Evolutionary conservation across 1,140 invertebrate genomes (phyloP), one percentile per base, ranked within the genome.

Genomic region (Drosophila sturtevanti): DNA sequence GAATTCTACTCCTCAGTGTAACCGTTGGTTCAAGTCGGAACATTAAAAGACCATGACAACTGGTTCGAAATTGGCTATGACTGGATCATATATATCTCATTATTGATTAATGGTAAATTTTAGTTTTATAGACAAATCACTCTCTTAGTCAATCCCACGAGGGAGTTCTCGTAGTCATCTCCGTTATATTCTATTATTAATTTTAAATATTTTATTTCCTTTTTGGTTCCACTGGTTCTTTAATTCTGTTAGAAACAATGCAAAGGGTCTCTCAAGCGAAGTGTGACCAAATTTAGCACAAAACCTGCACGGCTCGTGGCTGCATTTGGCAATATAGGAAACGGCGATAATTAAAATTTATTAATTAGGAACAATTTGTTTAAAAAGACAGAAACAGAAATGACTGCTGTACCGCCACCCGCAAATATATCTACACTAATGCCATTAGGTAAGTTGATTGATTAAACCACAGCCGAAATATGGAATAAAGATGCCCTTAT

Each of bases 401-500:
- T 91, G 90, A 90, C 90, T 52, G 82, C 90, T 14, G 90, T 90
- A 9, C 85, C 90, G 10, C 85, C 92, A 11, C 91, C 92, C 31
- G 85, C 94, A 24, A 96, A 96, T 92, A 95, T 95, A 9, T 95
- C 95, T 6, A 96, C 95, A 11, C 90, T 97, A 31, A 92, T 96
- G 65, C 96, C 96, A 52, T 87, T 96, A 55, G 95, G 95, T 95
- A 91, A 92, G 90, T 56, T 0, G 4, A 21, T 9, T 55, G 9
- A 35, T 5, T 2, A 9, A 54, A 21, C 12, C 7, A 62, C 44
- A 48, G 14, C 41, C 9, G 9, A 9, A 2, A 12, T 12, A 1
- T 18, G 11, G 11, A 10, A 5, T 18, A 10, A 9, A 11, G 16
- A 31, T 31, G 41, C 21, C 3, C 3, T 38, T 14, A 9, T 35